Evolutionary conservation across 2,797 vertebrate species (phyloP), one percentile per base, ranked within the genome.

Genomic region (Bovichtus variegatus): DNA sequence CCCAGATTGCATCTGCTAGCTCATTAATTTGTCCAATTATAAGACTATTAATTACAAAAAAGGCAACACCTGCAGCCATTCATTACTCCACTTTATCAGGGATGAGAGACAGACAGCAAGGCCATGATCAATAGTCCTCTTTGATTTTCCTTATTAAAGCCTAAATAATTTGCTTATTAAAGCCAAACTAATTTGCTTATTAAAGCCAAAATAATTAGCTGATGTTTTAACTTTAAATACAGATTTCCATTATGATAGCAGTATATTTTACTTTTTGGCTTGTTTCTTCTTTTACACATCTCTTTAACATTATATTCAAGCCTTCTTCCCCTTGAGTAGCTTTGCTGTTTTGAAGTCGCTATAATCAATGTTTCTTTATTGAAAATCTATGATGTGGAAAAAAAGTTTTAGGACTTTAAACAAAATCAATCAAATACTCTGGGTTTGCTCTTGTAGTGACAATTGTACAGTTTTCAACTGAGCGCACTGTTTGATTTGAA

Each of bases 11-110:
- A 92, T 90, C 85, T 23, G 54, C 79, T 76, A 90, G 83, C 81
- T 86, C 89, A 84, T 91, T 93, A 81, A 93, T 95, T 93, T 91
- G 80, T 90, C 84, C 89, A 94, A 94, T 95, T 94, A 94, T 70
- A 82, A 77, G 64, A 85, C 83, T 82, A 93, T 93, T 93, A 91
- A 94, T 94, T 91, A 91, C 80, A 87, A 88, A 92, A 92, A 93
- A 84, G 62, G 47, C 74, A 93, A 89, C 91, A 94, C 90, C 92
- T 95, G 92, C 86, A 93, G 87, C 84, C 85, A 91, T 93, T 92
- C 89, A 91, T 94, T 92, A 91, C 78, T 69, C 21, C 64, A 79
- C 66, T 87, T 78, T 78, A 83, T 89, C 77, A 80, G 29, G 70
- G 23, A 78, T 47, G 44, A 79, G 70, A 60, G 69, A 70, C 79